Evolutionary conservation across 2,888 invertebrate genomes (phyloP).

Genomic region (Abrostola triplasia): DNA sequence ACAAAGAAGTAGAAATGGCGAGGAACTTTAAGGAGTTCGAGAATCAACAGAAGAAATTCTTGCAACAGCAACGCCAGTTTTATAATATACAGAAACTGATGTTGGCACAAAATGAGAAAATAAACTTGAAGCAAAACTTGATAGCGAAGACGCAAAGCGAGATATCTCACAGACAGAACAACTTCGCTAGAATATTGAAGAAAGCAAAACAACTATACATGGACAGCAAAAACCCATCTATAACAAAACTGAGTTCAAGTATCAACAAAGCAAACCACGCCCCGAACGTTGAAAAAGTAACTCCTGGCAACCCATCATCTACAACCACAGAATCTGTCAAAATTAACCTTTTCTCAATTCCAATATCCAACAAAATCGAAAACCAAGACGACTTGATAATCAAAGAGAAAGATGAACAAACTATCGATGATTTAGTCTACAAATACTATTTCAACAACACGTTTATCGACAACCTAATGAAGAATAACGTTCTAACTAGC

Average conservation of each 20-base stretch:
- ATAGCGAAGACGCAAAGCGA: conserved; percentile 81
- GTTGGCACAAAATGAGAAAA: conserved; percentile 80
- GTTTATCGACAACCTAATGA: conserved; percentile 79
- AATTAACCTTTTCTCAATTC: conserved; percentile 79
- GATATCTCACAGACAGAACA: conserved; percentile 79
- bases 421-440: conserved; percentile 81
- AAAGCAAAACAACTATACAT: conserved; percentile 75
- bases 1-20: conserved; percentile 70
- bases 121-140: conserved; percentile 74
- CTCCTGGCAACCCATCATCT: conserved; percentile 47
- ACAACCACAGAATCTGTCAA: conserved; percentile 71
- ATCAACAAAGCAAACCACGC: conserved; percentile 31
- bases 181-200: conserved; percentile 77
- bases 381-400: conserved; percentile 78
- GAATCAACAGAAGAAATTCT: conserved; percentile 79
- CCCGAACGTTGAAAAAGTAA: not conserved
- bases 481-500: conserved; percentile 70
- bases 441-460: conserved; percentile 85
- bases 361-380: conserved; percentile 62
- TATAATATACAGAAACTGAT: conserved; percentile 79
- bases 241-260: conserved; percentile 38
- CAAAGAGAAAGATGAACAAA: conserved; percentile 77
- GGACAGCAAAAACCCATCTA: conserved; percentile 55
- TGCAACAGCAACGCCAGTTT: conserved; percentile 79
- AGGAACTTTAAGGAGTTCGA: conserved; percentile 76